These are phyloP conservation scores for Gambusia affinis DNA, from an alignment of 2,113 vertebrate genomes.

Conservation along the genomic window DNA sequence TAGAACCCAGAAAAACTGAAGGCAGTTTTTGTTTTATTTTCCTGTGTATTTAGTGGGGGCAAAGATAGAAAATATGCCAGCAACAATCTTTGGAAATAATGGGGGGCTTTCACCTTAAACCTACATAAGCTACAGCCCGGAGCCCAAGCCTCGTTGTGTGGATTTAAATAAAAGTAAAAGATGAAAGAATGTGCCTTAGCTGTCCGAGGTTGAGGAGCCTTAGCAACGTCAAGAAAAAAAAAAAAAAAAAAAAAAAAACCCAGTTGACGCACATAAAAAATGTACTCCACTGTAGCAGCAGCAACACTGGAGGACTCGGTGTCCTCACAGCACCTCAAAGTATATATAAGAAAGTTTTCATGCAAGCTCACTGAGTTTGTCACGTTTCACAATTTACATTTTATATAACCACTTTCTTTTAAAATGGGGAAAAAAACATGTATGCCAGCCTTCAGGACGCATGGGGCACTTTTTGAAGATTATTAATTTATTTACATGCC, in stretches of 20 bases:
- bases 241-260: not conserved
- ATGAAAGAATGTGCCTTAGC: conserved; percentile 42
- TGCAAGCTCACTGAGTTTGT: conserved; percentile 27
- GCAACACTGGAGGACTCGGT: conserved; percentile 15
- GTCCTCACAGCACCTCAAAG: conserved; percentile 68
- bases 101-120: conserved; percentile 23
- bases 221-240: conserved; percentile 18
- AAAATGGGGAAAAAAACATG: not conserved
- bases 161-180: conserved; percentile 51
- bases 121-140: conserved; percentile 16
- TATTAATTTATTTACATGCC: conserved; percentile 50
- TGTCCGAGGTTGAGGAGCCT: conserved; percentile 19
- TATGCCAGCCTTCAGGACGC: conserved; percentile 21
- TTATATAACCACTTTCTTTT: conserved; percentile 29
- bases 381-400: conserved; percentile 55
- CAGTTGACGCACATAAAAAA: conserved; percentile 23
- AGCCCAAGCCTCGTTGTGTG: conserved; percentile 2
- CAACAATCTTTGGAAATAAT: conserved; percentile 29
- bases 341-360: conserved; percentile 50
- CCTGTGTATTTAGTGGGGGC: not conserved
- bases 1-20: conserved; percentile 53
- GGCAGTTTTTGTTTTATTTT: conserved; percentile 27
- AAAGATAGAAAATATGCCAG: conserved; percentile 11
- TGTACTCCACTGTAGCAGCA: conserved; percentile 5
- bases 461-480: conserved; percentile 17